Base-by-base conservation (phyloP, 1,140 invertebrate genomes). In the Leptestheria dahalacensis region DNA sequence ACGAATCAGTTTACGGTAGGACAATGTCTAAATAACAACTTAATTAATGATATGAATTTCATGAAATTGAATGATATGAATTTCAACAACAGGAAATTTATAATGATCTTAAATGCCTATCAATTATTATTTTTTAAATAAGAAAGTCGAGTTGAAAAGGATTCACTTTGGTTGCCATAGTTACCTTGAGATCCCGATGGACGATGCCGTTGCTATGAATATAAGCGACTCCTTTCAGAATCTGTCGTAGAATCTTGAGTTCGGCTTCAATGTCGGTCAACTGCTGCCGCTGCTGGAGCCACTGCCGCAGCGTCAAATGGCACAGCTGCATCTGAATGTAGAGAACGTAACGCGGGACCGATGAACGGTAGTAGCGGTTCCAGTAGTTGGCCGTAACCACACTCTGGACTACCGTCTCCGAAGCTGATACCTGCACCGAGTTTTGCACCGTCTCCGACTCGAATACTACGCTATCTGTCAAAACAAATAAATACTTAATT, bases 241-340 rank as follows among this genome's bases (percentile, higher is more conserved):
- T 73, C 69, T 88, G 83, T 23, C 74, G 77, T 55, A 86, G 79
- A 66, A 89, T 82, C 29, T 76, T 71, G 48, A 78, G 72, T 21
- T 81, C 77, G 63, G 67, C 64, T 58, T 60, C 61, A 4, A 69
- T 58, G 65, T 66, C 64, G 33, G 69, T 57, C 63, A 56, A 47
- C 10, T 59, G 0, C 63, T 50, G 69, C 24, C 84, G 74, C 48
- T 78, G 71, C 46, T 80, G 75, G 23, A 89, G 63, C 84, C 85
- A 88, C 23, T 84, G 74, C 54, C 80, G 76, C 21, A 90, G 70
- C 1, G 85, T 88, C 63, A 78, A 75, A 62, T 83, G 77, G 68
- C 86, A 88, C 24, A 83, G 76, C 41, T 85, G 78, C 86, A 90
- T 90, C 72, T 89, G 86, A 63, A 90, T 88, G 67, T 82, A 89